Evolutionary conservation across 2,797 vertebrate species (phyloP), one percentile per base, ranked within the genome.

Genomic region (Poliocrania exsul): DNA sequence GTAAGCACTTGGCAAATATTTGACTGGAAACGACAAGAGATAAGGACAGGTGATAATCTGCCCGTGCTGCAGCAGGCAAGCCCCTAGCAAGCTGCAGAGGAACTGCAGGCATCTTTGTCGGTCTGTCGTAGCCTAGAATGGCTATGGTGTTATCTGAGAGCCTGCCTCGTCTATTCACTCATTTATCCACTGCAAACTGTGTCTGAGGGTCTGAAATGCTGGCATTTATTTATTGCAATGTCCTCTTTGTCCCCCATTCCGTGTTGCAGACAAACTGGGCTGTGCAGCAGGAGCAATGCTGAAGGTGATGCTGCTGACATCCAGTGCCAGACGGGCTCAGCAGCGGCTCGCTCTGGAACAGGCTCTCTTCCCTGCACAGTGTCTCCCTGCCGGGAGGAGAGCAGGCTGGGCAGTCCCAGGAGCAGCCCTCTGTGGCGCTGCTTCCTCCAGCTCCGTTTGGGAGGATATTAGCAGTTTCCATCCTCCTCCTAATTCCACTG

Each of bases 1-100:
- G 73, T 81, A 77, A 93, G 80, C 78, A 24, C 67, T 95, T 81
- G 67, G 73, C 91, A 95, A 96, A 91, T 93, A 88, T 88, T 96
- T 94, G 73, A 81, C 89, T 91, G 89, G 93, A 96, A 94, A 90
- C 5, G 17, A 64, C 15, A 18, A 47, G 81, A 91, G 92, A 94
- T 96, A 94, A 92, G 75, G 69, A 40, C 56, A 62, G 56, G 66
- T 67, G 80, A 90, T 85, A 81, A 60, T 61, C 44, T 61, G 53
- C 67, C 53, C 10, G 38, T 28, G 11, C 72, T 91, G 81, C 72
- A 88, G 81, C 84, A 75, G 69, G 38, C 84, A 14, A 81, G 66
- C 5, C 7, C 42, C 77, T 74, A 18, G 54, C 33, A 25, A 62
- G 67, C 72, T 75, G 50, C 62, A 31, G 1, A 5, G 57, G 37